A percentile compares a stretch with the other conserved stretches of the same genome.
Conservation (phyloP, 1,140 invertebrate genomes). For the Drosophila truncata region DNA sequence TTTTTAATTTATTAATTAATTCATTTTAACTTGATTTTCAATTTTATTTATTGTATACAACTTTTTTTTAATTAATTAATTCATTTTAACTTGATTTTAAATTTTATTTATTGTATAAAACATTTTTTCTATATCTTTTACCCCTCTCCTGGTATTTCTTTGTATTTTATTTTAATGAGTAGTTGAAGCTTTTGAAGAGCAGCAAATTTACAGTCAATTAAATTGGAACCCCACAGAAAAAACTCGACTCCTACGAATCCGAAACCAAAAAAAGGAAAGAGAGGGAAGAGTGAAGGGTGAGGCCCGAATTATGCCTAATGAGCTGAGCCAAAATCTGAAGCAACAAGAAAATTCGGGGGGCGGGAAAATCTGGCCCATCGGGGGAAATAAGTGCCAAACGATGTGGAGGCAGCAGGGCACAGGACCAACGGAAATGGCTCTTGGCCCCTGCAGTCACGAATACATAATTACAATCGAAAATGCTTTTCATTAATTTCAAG, state of each 20-base stretch:
- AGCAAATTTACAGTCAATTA: constrained; percentile 82
- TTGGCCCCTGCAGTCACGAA: constrained; percentile 69
- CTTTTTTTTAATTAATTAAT: too few species aligned
- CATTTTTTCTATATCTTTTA: too few species aligned
- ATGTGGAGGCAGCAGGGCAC: not conserved
- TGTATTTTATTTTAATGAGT: constrained; percentile 67
- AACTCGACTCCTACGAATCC: constrained; percentile 1
- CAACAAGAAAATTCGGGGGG: constrained; percentile 14
- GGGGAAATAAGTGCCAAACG: constrained; percentile 3
- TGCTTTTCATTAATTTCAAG: constrained; percentile 83
- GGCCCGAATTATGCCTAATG: constrained; percentile 74
- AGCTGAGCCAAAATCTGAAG: constrained; percentile 58
- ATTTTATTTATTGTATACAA: too few species aligned
- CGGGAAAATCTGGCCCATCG: not conserved
- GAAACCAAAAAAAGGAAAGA: not conserved
- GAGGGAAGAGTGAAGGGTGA: not conserved
- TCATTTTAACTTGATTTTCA: too few species aligned
- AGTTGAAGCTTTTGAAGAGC: constrained; percentile 71
- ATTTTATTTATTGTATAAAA: too few species aligned
- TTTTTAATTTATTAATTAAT: too few species aligned
- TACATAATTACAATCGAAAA: constrained; percentile 83
- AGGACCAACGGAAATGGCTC: constrained; percentile 25
- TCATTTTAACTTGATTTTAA: too few species aligned
- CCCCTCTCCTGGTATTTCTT: not conserved
- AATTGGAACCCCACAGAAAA: constrained; percentile 37